Conservation (phyloP, 2,797 vertebrate genomes). For the Ctenopoma kingsleyae region DNA sequence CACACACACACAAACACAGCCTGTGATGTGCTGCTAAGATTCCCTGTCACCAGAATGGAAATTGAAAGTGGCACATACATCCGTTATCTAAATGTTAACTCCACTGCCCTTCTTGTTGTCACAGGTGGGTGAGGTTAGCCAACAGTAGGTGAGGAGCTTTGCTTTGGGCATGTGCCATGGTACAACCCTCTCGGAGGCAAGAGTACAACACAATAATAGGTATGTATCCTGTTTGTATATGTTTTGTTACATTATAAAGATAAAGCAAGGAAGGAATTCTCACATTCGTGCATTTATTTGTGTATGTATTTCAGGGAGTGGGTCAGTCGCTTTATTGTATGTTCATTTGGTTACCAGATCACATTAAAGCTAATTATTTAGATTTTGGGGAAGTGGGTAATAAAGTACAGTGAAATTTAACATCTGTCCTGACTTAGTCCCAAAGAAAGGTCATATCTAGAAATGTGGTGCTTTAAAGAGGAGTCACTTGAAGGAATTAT, state of each 20-base stretch:
- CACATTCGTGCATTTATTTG: too few species aligned
- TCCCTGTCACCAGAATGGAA: constrained; percentile 83
- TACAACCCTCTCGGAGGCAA: constrained; percentile 25
- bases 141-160: constrained; percentile 67
- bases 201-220: constrained; percentile 1
- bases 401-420: too few species aligned
- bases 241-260: neutral
- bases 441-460: neutral
- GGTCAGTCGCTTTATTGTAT: neutral
- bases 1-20: constrained; percentile 41
- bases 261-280: neutral
- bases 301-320: too few species aligned
- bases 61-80: constrained; percentile 84
- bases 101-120: constrained; percentile 84
- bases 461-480: too few species aligned
- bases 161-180: constrained; percentile 70
- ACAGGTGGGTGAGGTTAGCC: constrained; percentile 79
- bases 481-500: neutral
- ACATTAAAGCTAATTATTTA: neutral
- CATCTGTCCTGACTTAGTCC: neutral
- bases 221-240: neutral
- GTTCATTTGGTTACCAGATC: neutral
- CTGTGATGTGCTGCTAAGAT: constrained; percentile 70
- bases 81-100: constrained; percentile 89
- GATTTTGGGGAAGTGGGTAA: neutral